Conservation (phyloP, 1,140 invertebrate species). For the Leucophenga varia region DNA sequence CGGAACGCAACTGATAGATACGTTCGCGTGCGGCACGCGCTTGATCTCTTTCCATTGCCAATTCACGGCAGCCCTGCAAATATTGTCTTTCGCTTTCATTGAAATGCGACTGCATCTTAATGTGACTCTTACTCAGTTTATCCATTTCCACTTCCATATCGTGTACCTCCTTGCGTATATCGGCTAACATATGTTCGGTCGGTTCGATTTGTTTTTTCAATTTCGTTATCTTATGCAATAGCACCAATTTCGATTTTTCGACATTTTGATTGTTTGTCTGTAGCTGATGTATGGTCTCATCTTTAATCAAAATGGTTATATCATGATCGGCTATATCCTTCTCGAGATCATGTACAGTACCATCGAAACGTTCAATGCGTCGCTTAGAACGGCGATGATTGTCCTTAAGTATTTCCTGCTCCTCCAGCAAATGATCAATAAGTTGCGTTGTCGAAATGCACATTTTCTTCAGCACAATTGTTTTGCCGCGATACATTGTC, state of each 20-base stretch:
- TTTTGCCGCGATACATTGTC: constrained; percentile 72
- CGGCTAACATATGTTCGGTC: constrained; percentile 71
- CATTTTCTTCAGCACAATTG: constrained; percentile 80
- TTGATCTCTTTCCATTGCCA: constrained; percentile 63
- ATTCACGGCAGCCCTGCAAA: constrained; percentile 67
- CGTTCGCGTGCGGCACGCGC: constrained; percentile 65
- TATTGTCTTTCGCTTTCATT: constrained; percentile 72
- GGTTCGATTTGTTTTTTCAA: constrained; percentile 80
- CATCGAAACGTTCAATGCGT: constrained; percentile 68
- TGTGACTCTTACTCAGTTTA: constrained; percentile 61
- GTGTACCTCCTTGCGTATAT: constrained; percentile 72
- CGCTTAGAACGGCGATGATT: constrained; percentile 68
- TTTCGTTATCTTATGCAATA: constrained; percentile 84
- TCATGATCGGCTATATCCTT: constrained; percentile 76
- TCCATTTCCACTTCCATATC: constrained; percentile 67
- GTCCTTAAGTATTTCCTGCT: constrained; percentile 52
- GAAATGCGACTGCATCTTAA: constrained; percentile 67
- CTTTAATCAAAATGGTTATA: constrained; percentile 76
- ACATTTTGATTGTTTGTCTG: constrained; percentile 80
- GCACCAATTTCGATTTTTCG: constrained; percentile 83
- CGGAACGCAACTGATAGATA: constrained; percentile 72
- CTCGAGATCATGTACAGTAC: constrained; percentile 71
- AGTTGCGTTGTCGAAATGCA: constrained; percentile 66
- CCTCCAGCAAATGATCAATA: constrained; percentile 63
- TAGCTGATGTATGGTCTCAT: constrained; percentile 76